A percentile compares a stretch with the other conserved stretches of the same genome.
phyloP scores from a whole-genome alignment of 2,113 vertebrate genomes.

The Erythrolamprus reginae region DNA sequence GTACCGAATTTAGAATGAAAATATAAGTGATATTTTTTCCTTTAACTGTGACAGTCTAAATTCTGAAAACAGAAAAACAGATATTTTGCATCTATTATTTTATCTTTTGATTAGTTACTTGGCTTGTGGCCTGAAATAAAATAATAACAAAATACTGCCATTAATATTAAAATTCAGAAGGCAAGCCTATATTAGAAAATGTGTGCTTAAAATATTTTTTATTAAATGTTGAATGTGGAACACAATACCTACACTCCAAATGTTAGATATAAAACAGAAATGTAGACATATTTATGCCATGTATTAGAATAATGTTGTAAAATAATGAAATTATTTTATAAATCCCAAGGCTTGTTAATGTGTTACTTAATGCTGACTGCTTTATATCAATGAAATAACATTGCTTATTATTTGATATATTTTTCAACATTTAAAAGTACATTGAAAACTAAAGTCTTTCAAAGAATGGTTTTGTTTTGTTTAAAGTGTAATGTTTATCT shows the following conservation, averaged over 20 bases:
- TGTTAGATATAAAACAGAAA: background rate
- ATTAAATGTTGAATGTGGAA: background rate
- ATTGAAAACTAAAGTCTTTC: background rate
- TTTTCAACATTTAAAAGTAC: background rate
- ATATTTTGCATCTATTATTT: background rate
- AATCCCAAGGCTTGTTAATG: background rate
- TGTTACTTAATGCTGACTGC: background rate
- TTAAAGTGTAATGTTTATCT: background rate
- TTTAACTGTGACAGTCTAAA: background rate
- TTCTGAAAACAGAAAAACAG: background rate
- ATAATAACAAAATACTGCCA: background rate
- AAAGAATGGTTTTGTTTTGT: background rate
- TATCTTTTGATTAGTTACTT: background rate
- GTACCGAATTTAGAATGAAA: background rate
- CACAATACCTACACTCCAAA: background rate
- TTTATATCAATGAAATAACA: background rate
- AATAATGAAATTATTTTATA: background rate
- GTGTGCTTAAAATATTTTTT: background rate
- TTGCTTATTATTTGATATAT: background rate
- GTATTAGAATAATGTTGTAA: background rate
- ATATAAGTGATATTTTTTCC: background rate
- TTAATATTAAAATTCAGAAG: background rate
- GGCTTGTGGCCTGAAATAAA: background rate
- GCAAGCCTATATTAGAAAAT: background rate
- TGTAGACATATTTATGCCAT: background rate